Base-by-base conservation (phyloP, 2,888 invertebrate species). In the Xestoiulus laeticollis region DNA sequence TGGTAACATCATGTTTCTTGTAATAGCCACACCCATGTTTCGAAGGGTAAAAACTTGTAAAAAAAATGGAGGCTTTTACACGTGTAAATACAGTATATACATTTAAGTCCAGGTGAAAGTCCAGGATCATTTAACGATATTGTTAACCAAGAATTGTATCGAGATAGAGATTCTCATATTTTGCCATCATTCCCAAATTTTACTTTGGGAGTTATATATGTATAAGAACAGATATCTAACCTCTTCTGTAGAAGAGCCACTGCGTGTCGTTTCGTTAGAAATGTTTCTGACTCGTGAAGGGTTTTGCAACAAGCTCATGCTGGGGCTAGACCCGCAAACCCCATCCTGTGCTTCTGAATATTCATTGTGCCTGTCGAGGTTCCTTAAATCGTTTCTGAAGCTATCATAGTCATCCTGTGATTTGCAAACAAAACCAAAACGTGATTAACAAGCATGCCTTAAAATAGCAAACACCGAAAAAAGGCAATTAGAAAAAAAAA, bases 191-290 rank as follows among this genome's bases (percentile, higher is more conserved):
- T 38, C 38, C 38, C 38, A 38, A 38, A 8, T 38, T 38, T 38
- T 38, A 8, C 38, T 38, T 38, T 38, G 38, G 38, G 38, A 5
- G 8, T 8, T 38, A 38, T 8, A 38, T 8, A 38, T 48, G 48
- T 3, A 48, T 48, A 48, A 48, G 14, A 12, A 48, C 26, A n/a
- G 26, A 30, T 10, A 38, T 53, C 59, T 85, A 68, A 88, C 88
- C 59, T 87, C 88, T 19, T 88, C 88, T 33, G 88, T 88, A 22
- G 88, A 88, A 16, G 85, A 83, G 4, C 84, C 53, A 32, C 88
- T 88, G 16, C 85, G 48, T 16, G 68, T 82, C 10, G 88, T 88
- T 33, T 88, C 88, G 6, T 88, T 87, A 14, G 88, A 88, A 33
- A 85, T 85, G 38, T 86, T 88, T 59, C 88, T 82, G 38, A 44